Conservation (phyloP, 92 coral and sea anemone genomes). For the Pocillopora meandrina region DNA sequence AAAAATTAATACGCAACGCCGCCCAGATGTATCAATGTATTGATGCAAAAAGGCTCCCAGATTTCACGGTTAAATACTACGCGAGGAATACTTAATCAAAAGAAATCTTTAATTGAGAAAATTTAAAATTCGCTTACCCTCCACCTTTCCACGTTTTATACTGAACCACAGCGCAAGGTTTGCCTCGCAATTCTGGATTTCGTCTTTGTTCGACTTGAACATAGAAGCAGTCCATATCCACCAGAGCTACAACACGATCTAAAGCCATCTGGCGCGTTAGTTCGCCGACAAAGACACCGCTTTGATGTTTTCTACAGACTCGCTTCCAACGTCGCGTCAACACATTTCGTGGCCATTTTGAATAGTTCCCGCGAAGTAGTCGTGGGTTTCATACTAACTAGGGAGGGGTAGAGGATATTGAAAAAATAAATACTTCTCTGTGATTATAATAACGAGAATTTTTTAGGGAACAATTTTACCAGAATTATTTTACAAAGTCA, state of each 20-base stretch:
- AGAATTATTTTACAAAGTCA: background rate
- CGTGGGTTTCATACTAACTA: background rate
- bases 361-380: constrained; percentile 36
- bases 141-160: constrained; percentile 98
- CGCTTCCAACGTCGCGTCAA: background rate
- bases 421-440: background rate
- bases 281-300: constrained; percentile 8
- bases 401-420: background rate
- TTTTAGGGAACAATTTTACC: background rate
- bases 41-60: background rate
- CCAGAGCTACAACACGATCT: constrained; percentile 84
- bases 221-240: constrained; percentile 98
- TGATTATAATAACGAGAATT: background rate
- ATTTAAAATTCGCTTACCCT: constrained; percentile 59
- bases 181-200: constrained; percentile 79
- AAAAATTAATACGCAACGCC: too few species aligned
- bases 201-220: constrained; percentile 98
- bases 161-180: constrained; percentile 98
- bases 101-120: background rate
- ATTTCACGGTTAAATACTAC: background rate
- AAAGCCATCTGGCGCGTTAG: constrained; percentile 46
- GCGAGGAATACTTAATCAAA: background rate
- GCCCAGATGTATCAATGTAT: background rate
- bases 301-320: background rate
- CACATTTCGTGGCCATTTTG: constrained; percentile 22